Base-by-base conservation (phyloP, 2,113 vertebrate species). In the Vombatus ursinus region DNA sequence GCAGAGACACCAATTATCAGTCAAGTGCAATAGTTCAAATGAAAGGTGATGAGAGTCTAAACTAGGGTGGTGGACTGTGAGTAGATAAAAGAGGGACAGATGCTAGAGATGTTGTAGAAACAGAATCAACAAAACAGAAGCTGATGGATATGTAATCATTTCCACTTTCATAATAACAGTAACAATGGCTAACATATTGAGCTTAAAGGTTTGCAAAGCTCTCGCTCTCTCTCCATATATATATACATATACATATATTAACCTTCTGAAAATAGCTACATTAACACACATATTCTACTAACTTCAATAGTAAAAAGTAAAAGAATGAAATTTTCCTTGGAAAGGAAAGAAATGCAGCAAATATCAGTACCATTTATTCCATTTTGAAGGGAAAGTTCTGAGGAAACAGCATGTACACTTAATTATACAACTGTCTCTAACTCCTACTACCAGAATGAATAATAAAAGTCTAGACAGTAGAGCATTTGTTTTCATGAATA, bases 281-380 rank as follows among this genome's bases (percentile, higher is more conserved):
- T 37, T 26, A n/a, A 19, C 92, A 93, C 1, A 53, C 44, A 53
- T 90, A 54, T 90, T 93, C 93, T 77, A 91, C 47, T 37, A 94
- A 92, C 26, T 44, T 92, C 23, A 90, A 12, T 7, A 16, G 68
- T 49, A 25, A 50, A 48, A 26, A 48, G 24, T 26, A 61, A 90
- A 91, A 93, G 61, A 52, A 48, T 0, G 53, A 26, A 31, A 8
- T 4, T 50, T 92, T 24, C 89, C n/a, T 52, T 89, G 52, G 44
- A 89, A 95, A 52, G 50, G 57, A 93, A 93, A 91, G 92, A 48
- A 94, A 91, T 89, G 37, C 37, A 95, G 94, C 50, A 90, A 90
- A 90, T 90, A 90, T 28, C 54, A 52, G 52, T 90, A 31, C 50
- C 91, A 90, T 91, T 92, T 26, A 8, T 44, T 54, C n/a, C 2